phyloP scores from a whole-genome alignment of 2,888 invertebrate genomes.

The Gnatocerus cornutus region DNA sequence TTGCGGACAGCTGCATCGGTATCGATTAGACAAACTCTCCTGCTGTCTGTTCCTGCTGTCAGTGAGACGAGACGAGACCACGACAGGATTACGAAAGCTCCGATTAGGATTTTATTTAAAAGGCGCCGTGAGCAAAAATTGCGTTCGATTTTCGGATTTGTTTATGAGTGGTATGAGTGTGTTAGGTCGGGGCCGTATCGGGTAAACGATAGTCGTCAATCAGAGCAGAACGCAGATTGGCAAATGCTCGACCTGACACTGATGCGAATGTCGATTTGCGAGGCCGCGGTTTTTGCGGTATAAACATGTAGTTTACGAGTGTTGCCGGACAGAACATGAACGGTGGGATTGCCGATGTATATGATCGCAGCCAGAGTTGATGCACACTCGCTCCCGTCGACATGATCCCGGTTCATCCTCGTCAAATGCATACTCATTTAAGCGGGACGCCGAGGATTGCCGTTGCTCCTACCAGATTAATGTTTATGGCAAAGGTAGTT shows the following conservation, averaged over 20 bases:
- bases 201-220: constrained; percentile 66
- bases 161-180: constrained; percentile 22
- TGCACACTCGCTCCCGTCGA: constrained; percentile 56
- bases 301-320: constrained; percentile 72
- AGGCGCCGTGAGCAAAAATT: constrained; percentile 14
- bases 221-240: constrained; percentile 69
- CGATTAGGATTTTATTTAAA: constrained; percentile 5
- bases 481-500: constrained; percentile 46
- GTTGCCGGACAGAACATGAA: constrained; percentile 69
- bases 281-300: constrained; percentile 72
- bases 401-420: constrained; percentile 65
- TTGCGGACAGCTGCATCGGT: constrained; percentile 71
- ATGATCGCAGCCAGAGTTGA: constrained; percentile 47
- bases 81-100: constrained; percentile 45
- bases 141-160: constrained; percentile 31
- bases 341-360: constrained; percentile 66
- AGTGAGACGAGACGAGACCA: constrained; percentile 52
- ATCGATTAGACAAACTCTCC: constrained; percentile 66
- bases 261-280: constrained; percentile 71
- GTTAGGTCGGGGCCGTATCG: constrained; percentile 39
- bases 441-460: constrained; percentile 35
- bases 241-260: constrained; percentile 68
- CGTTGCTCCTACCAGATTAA: constrained; percentile 41
- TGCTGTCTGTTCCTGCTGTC: constrained; percentile 61
- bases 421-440: constrained; percentile 61